Conservation (phyloP, 2,113 vertebrate species). For the Strix aluco region DNA sequence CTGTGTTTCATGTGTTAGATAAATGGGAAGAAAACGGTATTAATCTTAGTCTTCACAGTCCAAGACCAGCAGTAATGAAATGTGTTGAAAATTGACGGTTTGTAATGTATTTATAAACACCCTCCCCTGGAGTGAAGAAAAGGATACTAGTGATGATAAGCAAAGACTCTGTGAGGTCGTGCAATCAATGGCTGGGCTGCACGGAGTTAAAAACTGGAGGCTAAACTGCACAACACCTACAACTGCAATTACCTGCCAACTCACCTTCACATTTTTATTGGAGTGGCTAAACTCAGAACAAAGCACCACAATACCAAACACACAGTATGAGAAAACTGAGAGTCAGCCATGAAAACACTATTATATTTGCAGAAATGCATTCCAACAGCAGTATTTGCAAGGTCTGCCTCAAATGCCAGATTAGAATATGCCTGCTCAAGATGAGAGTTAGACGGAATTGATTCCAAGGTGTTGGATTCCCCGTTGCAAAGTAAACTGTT, state of each 20-base stretch:
- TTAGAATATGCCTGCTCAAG: not conserved
- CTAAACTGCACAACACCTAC: not conserved
- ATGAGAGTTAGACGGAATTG: not conserved
- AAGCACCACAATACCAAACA: not conserved
- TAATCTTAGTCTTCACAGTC: not conserved
- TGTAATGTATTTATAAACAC: not conserved
- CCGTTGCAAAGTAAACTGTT: not conserved
- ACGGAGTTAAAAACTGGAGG: not conserved
- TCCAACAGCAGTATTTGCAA: not conserved
- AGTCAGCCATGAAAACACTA: not conserved
- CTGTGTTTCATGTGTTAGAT: not conserved
- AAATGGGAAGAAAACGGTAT: not conserved
- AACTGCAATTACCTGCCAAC: not conserved
- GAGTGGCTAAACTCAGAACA: not conserved
- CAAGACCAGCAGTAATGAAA: not conserved
- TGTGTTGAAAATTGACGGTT: not conserved
- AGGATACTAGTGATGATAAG: not conserved
- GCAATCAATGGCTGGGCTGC: not conserved
- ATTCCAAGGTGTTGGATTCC: not conserved
- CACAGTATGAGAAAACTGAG: not conserved
- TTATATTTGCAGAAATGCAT: not conserved
- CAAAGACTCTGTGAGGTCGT: not conserved
- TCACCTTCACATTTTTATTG: not conserved
- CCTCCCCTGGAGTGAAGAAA: not conserved
- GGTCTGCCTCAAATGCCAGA: not conserved